Base-by-base conservation (phyloP, 2,888 invertebrate species). In the Parthenolecanium corni region DNA sequence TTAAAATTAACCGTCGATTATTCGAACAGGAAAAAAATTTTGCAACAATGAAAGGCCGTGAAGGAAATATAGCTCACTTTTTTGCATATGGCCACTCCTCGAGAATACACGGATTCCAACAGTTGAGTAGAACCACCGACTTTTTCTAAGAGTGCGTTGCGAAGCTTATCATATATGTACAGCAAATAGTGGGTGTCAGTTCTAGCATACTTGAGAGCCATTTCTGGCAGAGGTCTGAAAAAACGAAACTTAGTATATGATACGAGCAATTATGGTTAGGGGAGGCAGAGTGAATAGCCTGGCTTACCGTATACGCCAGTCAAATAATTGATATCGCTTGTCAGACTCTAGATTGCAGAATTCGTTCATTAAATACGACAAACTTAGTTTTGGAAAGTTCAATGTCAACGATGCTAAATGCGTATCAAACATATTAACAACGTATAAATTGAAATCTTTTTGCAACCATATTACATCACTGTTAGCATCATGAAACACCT, bases 351-450 rank as follows among this genome's bases (percentile, higher is more conserved):
- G 76, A 47, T 81, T 74, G 71, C 94, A 92, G 73, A 88, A 94
- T 57, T 78, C 78, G 69, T 82, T 78, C 38, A 97, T 77, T 40
- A 98, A 76, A 72, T 83, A 83, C 0, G 89, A 84, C 54, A 91
- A 76, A 3, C 92, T 90, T 1, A 85, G 76, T 16, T 82, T 80
- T 0, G 82, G 76, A 66, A 86, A 77, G 23, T 81, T 79, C 1
- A 97, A 77, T 2, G 81, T 77, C 67, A 84, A 82, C 0, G 91
- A 85, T 0, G 95, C 96, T 71, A 87, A 85, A 71, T 90, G 83
- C 0, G 97, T 98, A 74, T 98, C 98, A 73, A 98, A 96, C 83
- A 98, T 81, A 68, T 96, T 95, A 1, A 98, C 95, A 2, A 98
- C 76, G 72, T 98, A 98, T 1, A 98, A 72, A 0, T 93, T 89